phyloP scores from a whole-genome alignment of 2,888 invertebrate genomes.

The Pyrrhia umbra region DNA sequence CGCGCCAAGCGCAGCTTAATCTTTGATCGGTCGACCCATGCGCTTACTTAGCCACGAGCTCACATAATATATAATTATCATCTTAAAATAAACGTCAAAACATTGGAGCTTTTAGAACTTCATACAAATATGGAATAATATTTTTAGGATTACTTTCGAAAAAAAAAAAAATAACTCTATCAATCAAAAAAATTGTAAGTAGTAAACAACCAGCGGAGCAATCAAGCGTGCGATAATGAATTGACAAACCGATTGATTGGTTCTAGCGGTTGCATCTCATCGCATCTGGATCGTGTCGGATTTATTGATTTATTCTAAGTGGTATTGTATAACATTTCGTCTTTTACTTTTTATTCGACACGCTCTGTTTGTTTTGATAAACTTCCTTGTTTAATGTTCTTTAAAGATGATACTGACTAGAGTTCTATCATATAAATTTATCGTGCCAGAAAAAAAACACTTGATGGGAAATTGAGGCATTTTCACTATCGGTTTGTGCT shows the following conservation, averaged over 20 bases:
- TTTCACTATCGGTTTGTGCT: too few relatives aligned
- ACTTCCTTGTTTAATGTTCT: constrained; percentile 33
- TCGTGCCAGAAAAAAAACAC: too few relatives aligned
- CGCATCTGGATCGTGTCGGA: constrained; percentile 42
- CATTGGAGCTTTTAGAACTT: too few relatives aligned
- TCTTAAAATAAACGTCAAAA: too few relatives aligned
- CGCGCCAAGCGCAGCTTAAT: too few relatives aligned
- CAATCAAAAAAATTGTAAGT: neutral
- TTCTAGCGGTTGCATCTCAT: constrained; percentile 48
- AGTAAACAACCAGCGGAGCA: constrained; percentile 18
- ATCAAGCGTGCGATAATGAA: constrained; percentile 49
- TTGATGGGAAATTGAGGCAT: too few relatives aligned
- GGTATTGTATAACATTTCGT: constrained; percentile 48
- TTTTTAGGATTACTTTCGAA: too few relatives aligned
- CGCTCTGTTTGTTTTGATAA: constrained; percentile 51
- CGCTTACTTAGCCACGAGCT: too few relatives aligned
- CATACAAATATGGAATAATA: too few relatives aligned
- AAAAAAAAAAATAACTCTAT: neutral
- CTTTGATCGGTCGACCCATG: too few relatives aligned
- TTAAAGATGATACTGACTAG: neutral
- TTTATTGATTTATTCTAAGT: constrained; percentile 62
- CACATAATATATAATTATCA: too few relatives aligned
- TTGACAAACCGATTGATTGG: constrained; percentile 55
- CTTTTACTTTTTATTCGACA: constrained; percentile 57
- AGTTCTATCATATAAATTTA: neutral